Conservation (phyloP, 2,888 invertebrate species). For the Physocephala rufipes region DNA sequence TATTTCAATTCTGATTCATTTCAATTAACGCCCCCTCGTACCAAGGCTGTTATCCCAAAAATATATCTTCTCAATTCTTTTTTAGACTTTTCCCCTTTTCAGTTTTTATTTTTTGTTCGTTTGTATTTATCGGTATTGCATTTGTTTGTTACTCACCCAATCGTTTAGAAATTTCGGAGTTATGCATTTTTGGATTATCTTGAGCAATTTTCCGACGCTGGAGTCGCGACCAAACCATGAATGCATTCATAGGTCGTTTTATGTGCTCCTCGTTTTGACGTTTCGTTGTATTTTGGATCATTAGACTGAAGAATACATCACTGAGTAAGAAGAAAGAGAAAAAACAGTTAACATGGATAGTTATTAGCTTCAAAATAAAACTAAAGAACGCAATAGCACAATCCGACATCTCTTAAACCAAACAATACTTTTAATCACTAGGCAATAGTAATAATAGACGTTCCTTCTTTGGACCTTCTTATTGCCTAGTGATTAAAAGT, state of each 20-base stretch:
- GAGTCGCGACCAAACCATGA: slow-evolving; percentile 97
- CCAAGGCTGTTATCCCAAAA: slow-evolving; percentile 16
- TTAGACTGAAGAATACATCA: slow-evolving; percentile 66
- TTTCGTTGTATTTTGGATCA: slow-evolving; percentile 66
- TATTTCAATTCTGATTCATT: not conserved
- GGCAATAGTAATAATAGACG: no score
- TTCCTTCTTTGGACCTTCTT: no score
- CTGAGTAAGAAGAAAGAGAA: slow-evolving; percentile 45
- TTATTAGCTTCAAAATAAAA: no score
- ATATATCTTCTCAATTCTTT: slow-evolving; percentile 8
- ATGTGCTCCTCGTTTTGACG: slow-evolving; percentile 84
- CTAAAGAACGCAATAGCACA: no score
- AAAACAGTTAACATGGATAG: not conserved
- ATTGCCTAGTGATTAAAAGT: no score
- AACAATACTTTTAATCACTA: no score
- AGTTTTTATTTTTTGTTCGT: slow-evolving; percentile 28
- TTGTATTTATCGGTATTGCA: not conserved
- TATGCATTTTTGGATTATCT: slow-evolving; percentile 99
- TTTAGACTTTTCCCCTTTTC: slow-evolving; percentile 28
- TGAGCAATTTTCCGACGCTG: slow-evolving; percentile 95
- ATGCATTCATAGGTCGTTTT: slow-evolving; percentile 97
- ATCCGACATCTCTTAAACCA: no score
- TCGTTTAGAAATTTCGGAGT: slow-evolving; percentile 94
- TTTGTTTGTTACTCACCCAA: slow-evolving; percentile 73
- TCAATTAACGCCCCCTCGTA: not conserved